phyloP scores from a whole-genome alignment of 2,113 vertebrate genomes.

The Theropithecus gelada region DNA sequence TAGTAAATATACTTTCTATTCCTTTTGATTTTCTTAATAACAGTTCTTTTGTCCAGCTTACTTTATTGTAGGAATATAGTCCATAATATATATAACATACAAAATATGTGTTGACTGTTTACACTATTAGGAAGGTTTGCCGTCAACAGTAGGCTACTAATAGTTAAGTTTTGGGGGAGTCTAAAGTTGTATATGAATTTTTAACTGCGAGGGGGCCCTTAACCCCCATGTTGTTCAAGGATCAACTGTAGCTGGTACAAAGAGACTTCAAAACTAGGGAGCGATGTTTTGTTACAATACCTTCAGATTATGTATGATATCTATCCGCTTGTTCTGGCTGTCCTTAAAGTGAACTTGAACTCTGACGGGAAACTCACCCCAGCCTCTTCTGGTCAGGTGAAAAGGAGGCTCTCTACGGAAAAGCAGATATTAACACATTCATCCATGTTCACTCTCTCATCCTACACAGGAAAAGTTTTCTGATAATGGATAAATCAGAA shows the following conservation, averaged over 20 bases:
- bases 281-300: constrained; percentile 81
- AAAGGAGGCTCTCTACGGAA: constrained; percentile 94
- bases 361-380: constrained; percentile 99
- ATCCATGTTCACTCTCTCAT: background rate
- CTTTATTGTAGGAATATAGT: background rate
- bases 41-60: background rate
- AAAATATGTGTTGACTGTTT: background rate
- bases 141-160: background rate
- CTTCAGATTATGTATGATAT: constrained; percentile 99
- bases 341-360: constrained; percentile 99
- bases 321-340: constrained; percentile 97
- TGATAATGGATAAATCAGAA: background rate
- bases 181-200: background rate
- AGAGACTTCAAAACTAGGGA: background rate
- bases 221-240: background rate
- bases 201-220: background rate
- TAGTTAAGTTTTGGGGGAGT: background rate
- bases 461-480: constrained; percentile 7
- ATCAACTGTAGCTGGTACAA: background rate
- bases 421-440: constrained; percentile 56
- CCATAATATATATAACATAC: background rate
- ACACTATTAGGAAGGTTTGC: background rate
- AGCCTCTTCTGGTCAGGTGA: constrained; percentile 97
- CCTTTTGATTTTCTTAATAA: background rate
- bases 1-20: background rate